Base-by-base conservation (phyloP, 2,888 invertebrate species). In the Gortyna flavago region DNA sequence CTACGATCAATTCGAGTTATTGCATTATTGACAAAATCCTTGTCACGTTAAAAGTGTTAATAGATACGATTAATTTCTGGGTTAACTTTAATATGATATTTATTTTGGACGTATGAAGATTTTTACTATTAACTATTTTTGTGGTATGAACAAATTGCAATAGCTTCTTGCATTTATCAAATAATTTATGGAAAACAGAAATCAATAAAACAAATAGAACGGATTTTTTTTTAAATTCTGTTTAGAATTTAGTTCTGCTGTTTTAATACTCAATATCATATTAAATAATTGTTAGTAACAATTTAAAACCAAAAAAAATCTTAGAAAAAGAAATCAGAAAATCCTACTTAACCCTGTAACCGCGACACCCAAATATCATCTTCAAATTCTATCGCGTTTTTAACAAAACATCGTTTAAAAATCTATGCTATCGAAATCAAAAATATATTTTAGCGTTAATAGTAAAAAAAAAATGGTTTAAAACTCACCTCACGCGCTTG, bases 401-500 rank as follows among this genome's bases (percentile, higher is more conserved):
- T n/a, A 61, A 77, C n/a, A 38, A 83, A 41, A 68, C 1, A 18
- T 68, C 65, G 29, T 44, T 16, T 35, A 35, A 9, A 61, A 51
- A 35, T 71, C 61, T 32, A 70, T 18, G 9, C 16, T n/a, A 67
- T 61, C 61, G 21, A 75, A 71, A 73, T 62, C n/a, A 64, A 35
- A 8, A 64, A 72, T 57, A 65, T 44, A 69, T 62, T 74, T 68
- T 38, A 65, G 32, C 18, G 54, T 29, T 51, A 65, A 38, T 62
- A 72, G 21, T 61, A 64, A 51, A 51, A 72, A 66, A 66, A 71
- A 44, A 74, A 32, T 5, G 35, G 21, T 18, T 78, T 68, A 44
- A 35, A 64, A 88, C 88, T 86, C 86, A 90, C 88, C 89, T 87
- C 89, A 90, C 89, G 90, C 94, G 93, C 93, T 92, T 93, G 91